Evolutionary conservation across 2,888 invertebrate species (phyloP).

Genomic region (Plagodis pulveraria): DNA sequence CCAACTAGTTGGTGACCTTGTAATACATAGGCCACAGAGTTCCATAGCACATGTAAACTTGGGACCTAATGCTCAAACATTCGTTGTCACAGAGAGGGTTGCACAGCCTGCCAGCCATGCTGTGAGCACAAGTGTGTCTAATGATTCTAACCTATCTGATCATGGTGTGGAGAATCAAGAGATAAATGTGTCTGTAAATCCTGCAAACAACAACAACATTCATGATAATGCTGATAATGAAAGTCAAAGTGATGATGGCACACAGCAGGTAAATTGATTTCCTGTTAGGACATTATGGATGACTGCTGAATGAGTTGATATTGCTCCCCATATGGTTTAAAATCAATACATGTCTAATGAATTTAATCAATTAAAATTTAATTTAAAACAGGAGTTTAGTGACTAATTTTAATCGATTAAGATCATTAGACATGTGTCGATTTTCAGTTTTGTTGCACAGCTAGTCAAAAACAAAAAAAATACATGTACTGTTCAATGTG

Average conservation of each 20-base stretch:
- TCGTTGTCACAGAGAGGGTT: constrained; percentile 64
- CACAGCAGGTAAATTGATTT: constrained; percentile 63
- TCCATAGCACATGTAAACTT: constrained; percentile 73
- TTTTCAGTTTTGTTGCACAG: too few species aligned
- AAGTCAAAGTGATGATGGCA: constrained; percentile 77
- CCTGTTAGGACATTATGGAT: background rate
- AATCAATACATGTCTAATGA: too few species aligned
- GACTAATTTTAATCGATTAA: too few species aligned
- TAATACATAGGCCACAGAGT: constrained; percentile 69
- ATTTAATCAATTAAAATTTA: too few species aligned
- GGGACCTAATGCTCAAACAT: constrained; percentile 63
- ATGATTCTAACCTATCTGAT: constrained; percentile 67
- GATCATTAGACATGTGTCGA: too few species aligned
- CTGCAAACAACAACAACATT: constrained; percentile 77
- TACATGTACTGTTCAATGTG: too few species aligned
- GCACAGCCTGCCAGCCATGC: constrained; percentile 55
- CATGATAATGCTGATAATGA: constrained; percentile 77
- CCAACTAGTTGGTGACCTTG: constrained; percentile 56
- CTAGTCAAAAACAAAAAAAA: too few species aligned
- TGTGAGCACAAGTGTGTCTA: constrained; percentile 61
- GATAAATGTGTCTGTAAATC: constrained; percentile 74
- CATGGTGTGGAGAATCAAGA: constrained; percentile 62
- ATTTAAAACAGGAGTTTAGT: too few species aligned
- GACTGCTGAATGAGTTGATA: too few species aligned
- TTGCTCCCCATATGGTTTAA: too few species aligned